Percentiles rank a stretch among this genome's conserved stretches.
Evolutionary conservation across 2,888 invertebrate genomes (phyloP).

Genomic region (Parthenolecanium corni): DNA sequence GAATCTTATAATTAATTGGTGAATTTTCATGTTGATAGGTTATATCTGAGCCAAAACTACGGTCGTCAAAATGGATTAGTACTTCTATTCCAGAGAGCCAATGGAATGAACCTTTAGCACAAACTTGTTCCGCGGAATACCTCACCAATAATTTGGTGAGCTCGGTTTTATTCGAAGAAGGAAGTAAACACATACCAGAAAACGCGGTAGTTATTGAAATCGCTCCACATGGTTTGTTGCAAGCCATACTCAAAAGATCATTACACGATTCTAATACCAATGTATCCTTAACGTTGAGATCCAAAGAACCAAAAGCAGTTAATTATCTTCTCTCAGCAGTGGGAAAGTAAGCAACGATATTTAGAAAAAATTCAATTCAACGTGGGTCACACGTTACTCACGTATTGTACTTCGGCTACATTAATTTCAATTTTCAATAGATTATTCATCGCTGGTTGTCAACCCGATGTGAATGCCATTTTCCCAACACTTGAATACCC

Average conservation of each 20-base stretch:
- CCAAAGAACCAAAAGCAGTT: constrained; percentile 40
- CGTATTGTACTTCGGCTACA: too few relatives aligned
- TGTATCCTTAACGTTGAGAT: constrained; percentile 60
- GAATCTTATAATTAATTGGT: too few relatives aligned
- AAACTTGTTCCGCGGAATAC: constrained; percentile 51
- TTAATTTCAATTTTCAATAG: too few relatives aligned
- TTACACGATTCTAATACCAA: constrained; percentile 49
- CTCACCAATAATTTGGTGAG: constrained; percentile 54
- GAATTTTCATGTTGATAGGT: too few relatives aligned
- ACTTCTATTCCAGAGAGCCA: constrained; percentile 49
- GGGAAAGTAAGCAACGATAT: constrained; percentile 46
- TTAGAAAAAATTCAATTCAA: not conserved
- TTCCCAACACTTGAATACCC: constrained; percentile 67
- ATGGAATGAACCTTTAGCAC: constrained; percentile 47
- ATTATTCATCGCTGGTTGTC: constrained; percentile 62
- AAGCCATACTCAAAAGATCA: constrained; percentile 58
- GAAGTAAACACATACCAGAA: constrained; percentile 60
- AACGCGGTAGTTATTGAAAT: constrained; percentile 77
- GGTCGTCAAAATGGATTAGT: constrained; percentile 49
- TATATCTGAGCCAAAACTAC: constrained; percentile 38
- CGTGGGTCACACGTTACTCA: too few relatives aligned
- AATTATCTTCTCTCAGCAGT: constrained; percentile 50
- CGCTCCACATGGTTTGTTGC: constrained; percentile 77
- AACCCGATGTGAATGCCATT: constrained; percentile 59
- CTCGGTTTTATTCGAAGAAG: constrained; percentile 64